Conservation (phyloP, 2,888 invertebrate genomes). For the Micoletzkya japonica region DNA sequence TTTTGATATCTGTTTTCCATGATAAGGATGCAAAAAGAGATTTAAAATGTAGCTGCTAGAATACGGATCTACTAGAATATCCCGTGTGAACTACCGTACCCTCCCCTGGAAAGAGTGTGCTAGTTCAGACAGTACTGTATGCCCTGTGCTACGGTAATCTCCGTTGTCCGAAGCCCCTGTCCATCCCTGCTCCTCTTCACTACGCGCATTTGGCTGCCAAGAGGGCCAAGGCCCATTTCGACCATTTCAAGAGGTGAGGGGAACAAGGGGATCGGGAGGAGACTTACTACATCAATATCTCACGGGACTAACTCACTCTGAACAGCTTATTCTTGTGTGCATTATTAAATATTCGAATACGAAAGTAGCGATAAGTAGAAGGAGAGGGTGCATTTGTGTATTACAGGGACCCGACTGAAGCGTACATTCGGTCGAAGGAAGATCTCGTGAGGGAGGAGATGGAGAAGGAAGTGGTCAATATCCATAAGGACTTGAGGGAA, state of each 20-base stretch:
- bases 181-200: constrained; percentile 67
- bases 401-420: background rate
- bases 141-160: constrained; percentile 84
- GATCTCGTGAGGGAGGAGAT: constrained; percentile 15
- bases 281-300: background rate
- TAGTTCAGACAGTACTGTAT: constrained; percentile 69
- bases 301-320: background rate
- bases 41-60: no score
- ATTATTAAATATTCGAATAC: background rate
- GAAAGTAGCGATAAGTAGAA: background rate
- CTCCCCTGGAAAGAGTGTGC: no score
- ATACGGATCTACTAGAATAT: no score
- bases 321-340: background rate
- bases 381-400: no score
- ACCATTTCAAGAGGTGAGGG: constrained; percentile 14
- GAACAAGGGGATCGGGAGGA: background rate
- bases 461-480: background rate
- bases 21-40: no score
- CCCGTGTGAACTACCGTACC: no score
- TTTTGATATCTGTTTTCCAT: background rate
- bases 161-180: constrained; percentile 75
- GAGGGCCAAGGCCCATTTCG: constrained; percentile 16
- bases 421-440: constrained; percentile 8
- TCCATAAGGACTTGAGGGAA: constrained; percentile 7
- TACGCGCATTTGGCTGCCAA: constrained; percentile 45